Evolutionary conservation across 2,888 invertebrate genomes (phyloP), one percentile per base, ranked within the genome.

Genomic region (Perithous albicinctus): DNA sequence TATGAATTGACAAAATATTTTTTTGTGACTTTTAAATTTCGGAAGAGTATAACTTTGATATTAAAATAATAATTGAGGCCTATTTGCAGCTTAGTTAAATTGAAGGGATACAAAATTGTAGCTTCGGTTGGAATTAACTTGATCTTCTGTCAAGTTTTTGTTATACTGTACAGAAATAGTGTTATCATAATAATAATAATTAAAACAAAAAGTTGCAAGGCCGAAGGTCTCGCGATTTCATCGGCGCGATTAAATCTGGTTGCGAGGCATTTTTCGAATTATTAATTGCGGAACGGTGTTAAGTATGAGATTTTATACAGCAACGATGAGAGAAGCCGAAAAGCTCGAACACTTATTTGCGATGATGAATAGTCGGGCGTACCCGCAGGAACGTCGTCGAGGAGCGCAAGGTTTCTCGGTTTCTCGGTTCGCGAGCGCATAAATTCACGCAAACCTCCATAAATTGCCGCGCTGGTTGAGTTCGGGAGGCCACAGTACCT

Each of bases 381-480:
- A 85, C 77, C 85, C 83, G 87, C 86, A 85, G 87, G 86, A 87
- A 86, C 86, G 85, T 79, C 84, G 75, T 81, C 78, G 73, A 83
- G 51, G 67, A 67, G 46, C 35, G 51, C 35, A 43, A 67, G 77
- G 74, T 80, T 69, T 73, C 84, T 72, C 51, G 70, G 70, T 72
- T 78, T 74, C 79, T 48, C 73, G 63, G n/a, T 83, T 51, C 78
- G 84, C 84, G 84, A 85, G 85, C 86, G 87, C 88, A 89, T 89
- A 89, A 89, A 89, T 89, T 88, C 87, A 84, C 82, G 78, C 82
- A 87, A 89, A 89, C 88, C 89, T 82, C 87, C 89, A 89, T 89
- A 89, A 89, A 89, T 89, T 88, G 75, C 83, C 87, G 75, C 78
- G 85, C 83, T 86, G 85, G 88, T 88, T 85, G 86, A 89, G 86